phyloP scores from a whole-genome alignment of 2,113 vertebrate species.

The Anarrhichthys ocellatus region DNA sequence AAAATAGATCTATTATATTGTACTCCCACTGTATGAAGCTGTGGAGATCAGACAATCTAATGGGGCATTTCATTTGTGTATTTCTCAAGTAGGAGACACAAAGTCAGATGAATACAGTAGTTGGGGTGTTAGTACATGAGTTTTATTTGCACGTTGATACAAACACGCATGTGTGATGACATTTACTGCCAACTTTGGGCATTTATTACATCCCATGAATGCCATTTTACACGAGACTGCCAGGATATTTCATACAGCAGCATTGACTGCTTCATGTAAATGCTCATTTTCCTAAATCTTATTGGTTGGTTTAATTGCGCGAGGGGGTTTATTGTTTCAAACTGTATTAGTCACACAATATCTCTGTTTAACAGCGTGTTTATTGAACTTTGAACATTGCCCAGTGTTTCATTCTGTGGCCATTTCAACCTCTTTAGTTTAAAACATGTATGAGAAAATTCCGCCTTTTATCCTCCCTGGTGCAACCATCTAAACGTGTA shows the following conservation, averaged over 20 bases:
- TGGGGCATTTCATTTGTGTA: neutral
- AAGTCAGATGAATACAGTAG: constrained; percentile 12
- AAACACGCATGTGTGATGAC: neutral
- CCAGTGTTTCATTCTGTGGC: neutral
- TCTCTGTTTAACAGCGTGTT: constrained; percentile 13
- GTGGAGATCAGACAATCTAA: neutral
- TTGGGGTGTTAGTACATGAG: neutral
- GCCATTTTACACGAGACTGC: constrained; percentile 6
- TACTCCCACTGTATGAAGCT: neutral
- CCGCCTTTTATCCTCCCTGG: neutral
- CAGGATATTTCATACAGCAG: constrained; percentile 20
- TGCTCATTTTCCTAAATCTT: constrained; percentile 28
- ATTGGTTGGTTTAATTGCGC: constrained; percentile 20
- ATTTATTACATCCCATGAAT: constrained; percentile 21
- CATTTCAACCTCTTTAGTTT: constrained; percentile 14
- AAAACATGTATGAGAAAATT: constrained; percentile 6
- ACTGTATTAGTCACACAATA: constrained; percentile 19
- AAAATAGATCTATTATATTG: neutral
- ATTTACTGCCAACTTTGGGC: constrained; percentile 1
- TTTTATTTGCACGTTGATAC: constrained; percentile 16
- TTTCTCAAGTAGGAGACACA: constrained; percentile 2
- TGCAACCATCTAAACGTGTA: constrained; percentile 21
- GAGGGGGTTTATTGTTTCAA: constrained; percentile 2
- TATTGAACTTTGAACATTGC: constrained; percentile 19
- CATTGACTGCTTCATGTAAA: neutral